Conservation (phyloP, 2,113 vertebrate species). For the Lasiurus cinereus region DNA sequence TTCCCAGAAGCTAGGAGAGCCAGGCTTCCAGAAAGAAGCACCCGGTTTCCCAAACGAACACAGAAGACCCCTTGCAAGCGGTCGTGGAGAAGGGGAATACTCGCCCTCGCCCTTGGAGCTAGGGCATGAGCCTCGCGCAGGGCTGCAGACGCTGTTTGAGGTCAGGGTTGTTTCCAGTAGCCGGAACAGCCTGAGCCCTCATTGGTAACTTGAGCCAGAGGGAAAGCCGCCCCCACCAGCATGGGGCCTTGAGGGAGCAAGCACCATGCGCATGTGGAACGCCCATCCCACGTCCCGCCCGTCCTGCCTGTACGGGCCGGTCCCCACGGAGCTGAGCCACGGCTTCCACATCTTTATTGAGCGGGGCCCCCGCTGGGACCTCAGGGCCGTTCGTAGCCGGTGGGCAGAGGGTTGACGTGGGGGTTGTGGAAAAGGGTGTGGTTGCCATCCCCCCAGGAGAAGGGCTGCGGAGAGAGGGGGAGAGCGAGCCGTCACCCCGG, state of each 20-base stretch:
- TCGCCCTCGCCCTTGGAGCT: neutral
- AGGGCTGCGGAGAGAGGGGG: constrained; percentile 86
- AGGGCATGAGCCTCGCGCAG: neutral
- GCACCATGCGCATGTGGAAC: accelerated
- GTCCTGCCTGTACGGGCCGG: accelerated
- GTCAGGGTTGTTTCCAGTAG: neutral
- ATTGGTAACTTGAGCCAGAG: neutral
- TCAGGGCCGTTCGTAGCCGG: constrained; percentile 88
- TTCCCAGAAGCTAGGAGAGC: neutral
- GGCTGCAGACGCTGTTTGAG: neutral
- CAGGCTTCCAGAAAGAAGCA: neutral
- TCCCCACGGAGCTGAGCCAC: neutral
- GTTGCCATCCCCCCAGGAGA: constrained; percentile 95
- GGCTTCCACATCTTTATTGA: constrained; percentile 70
- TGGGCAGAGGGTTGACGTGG: constrained; percentile 91
- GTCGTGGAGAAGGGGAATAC: neutral
- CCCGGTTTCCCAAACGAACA: neutral
- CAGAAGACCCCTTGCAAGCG: neutral
- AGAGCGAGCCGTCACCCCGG: neutral
- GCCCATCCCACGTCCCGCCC: neutral
- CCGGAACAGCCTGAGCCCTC: neutral
- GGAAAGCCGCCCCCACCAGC: neutral
- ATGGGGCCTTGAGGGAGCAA: neutral
- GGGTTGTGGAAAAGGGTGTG: constrained; percentile 93
- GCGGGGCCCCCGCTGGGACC: accelerated